A percentile compares a stretch with the other conserved stretches of the same genome.
phyloP scores from a whole-genome alignment of 2,113 vertebrate genomes.

The Xiphorhynchus elegans region DNA sequence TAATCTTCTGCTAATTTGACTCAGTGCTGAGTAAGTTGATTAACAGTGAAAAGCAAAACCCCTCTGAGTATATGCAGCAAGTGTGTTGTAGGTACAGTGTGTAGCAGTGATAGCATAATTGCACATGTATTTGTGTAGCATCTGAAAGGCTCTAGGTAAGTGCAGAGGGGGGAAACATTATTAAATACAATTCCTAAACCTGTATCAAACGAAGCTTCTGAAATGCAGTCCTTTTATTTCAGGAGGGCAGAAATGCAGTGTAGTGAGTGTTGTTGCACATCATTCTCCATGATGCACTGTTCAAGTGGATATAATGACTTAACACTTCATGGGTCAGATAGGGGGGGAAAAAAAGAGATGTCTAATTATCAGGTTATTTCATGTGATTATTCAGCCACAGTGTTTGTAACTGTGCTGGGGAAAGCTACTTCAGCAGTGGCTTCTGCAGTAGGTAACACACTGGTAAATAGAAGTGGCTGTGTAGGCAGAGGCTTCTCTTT shows the following conservation, averaged over 20 bases:
- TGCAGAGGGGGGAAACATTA: neutral
- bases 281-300: accelerated
- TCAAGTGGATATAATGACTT: neutral
- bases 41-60: neutral
- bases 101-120: neutral
- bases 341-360: neutral
- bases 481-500: neutral
- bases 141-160: neutral
- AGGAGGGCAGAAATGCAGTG: accelerated
- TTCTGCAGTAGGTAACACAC: neutral
- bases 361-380: neutral
- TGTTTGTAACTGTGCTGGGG: neutral
- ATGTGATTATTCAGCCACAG: neutral
- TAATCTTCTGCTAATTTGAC: neutral
- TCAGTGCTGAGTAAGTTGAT: neutral
- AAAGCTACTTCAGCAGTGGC: neutral
- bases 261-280: neutral
- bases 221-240: neutral
- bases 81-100: neutral
- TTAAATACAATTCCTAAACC: neutral
- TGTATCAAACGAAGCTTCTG: neutral
- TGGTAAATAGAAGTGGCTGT: neutral
- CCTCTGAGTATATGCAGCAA: neutral
- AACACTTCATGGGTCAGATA: neutral
- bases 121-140: neutral